Percentiles rank a stretch among this genome's conserved stretches.
Conservation (phyloP, 2,797 vertebrate genomes). For the Alcedo atthis region DNA sequence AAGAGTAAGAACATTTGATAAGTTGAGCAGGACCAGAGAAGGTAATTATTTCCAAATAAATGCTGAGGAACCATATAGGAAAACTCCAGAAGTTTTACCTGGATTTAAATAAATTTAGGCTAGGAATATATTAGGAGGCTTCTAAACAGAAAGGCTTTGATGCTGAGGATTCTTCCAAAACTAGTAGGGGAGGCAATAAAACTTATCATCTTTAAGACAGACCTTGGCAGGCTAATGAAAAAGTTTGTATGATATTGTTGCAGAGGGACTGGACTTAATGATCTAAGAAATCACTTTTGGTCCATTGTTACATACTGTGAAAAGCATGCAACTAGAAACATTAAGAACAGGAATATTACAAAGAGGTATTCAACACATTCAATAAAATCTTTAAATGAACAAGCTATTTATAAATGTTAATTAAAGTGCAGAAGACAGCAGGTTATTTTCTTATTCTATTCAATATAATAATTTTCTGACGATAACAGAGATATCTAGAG, state of each 20-base stretch:
- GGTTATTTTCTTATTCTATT: background rate
- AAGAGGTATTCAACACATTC: background rate
- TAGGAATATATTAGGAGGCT: background rate
- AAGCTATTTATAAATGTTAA: constrained; percentile 1
- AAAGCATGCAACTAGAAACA: background rate
- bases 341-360: background rate
- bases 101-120: background rate
- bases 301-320: background rate
- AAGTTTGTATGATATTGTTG: constrained; percentile 10
- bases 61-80: background rate
- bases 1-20: background rate
- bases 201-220: background rate
- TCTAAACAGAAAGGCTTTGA: background rate
- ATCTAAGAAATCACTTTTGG: constrained; percentile 14
- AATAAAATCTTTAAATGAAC: background rate
- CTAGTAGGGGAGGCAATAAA: background rate
- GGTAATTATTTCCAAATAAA: background rate
- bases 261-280: constrained; percentile 18
- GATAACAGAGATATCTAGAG: background rate
- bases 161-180: background rate
- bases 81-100: background rate
- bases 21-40: background rate
- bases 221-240: background rate
- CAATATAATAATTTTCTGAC: background rate
- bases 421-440: background rate